Conservation (phyloP, 2,888 invertebrate species). For the Drosophila peninsularis region DNA sequence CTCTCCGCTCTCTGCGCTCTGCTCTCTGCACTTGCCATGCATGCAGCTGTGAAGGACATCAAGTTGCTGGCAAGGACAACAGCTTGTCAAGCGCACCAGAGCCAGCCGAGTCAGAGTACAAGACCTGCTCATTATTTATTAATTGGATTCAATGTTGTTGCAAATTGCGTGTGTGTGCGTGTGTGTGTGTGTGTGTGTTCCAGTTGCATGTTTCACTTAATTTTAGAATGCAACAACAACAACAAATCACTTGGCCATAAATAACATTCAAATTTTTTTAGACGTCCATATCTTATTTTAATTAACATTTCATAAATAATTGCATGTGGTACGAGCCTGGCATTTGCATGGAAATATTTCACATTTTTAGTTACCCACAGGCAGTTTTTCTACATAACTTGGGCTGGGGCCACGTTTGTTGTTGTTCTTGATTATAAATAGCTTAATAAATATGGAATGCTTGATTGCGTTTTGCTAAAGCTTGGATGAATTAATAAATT, state of each 20-base stretch:
- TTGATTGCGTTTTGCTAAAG: not conserved
- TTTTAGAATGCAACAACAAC: constrained; percentile 16
- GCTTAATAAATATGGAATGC: constrained; percentile 9
- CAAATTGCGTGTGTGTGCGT: constrained; percentile 27
- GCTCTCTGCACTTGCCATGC: not conserved
- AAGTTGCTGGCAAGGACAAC: constrained; percentile 24
- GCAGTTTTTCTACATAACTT: constrained; percentile 8
- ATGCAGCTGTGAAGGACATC: constrained; percentile 59
- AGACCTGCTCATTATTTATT: constrained; percentile 65
- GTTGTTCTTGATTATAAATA: constrained; percentile 13
- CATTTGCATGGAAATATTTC: constrained; percentile 32
- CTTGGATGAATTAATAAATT: constrained; percentile 1
- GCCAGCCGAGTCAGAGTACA: constrained; percentile 14
- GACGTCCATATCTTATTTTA: constrained; percentile 29
- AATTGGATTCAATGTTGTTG: constrained; percentile 61
- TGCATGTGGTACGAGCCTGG: constrained; percentile 9
- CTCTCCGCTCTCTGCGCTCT: no score
- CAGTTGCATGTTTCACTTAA: constrained; percentile 28
- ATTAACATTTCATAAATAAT: constrained; percentile 36
- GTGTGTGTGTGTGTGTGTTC: constrained; percentile 1
- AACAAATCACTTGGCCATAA: constrained; percentile 21
- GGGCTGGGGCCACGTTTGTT: not conserved
- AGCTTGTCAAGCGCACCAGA: constrained; percentile 46
- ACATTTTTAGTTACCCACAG: constrained; percentile 13
- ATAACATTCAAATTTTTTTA: constrained; percentile 8